Conservation (phyloP, 2,797 vertebrate genomes). For the Liasis olivaceus region DNA sequence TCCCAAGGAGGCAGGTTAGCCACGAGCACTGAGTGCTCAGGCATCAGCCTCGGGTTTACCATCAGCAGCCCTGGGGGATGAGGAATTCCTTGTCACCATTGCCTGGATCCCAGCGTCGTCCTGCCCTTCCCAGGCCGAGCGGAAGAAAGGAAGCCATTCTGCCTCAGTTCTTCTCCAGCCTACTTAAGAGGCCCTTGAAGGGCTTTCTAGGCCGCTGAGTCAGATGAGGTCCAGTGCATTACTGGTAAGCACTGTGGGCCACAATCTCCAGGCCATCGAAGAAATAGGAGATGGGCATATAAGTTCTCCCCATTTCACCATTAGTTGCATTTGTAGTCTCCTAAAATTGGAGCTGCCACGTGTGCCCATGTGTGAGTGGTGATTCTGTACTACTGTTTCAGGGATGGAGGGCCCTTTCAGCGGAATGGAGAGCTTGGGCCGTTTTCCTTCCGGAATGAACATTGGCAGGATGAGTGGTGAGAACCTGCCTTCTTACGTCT, state of each 20-base stretch:
- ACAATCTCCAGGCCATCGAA: background rate
- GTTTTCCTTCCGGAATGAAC: conserved; percentile 91
- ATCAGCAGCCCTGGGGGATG: background rate
- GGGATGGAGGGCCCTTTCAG: conserved; percentile 91
- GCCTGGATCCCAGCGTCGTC: background rate
- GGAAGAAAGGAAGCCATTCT: background rate
- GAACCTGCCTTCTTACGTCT: background rate
- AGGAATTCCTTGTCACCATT: background rate
- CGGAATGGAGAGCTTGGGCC: conserved; percentile 87
- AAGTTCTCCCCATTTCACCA: background rate
- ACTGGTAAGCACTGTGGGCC: background rate
- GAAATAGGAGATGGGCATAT: background rate
- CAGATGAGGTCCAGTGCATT: too few relatives aligned
- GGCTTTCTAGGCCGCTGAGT: background rate
- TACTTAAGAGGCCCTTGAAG: background rate
- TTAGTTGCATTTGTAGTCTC: fast-evolving
- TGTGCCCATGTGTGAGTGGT: background rate
- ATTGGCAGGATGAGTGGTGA: conserved; percentile 92
- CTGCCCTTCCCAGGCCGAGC: background rate
- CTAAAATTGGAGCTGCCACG: background rate
- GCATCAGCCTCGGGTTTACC: background rate
- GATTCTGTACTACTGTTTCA: conserved; percentile 55
- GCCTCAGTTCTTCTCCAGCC: background rate
- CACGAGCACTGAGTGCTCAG: background rate
- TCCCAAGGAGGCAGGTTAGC: background rate